A percentile compares a stretch with the other conserved stretches of the same genome.
phyloP scores from a whole-genome alignment of 2,113 vertebrate species.

The Centropristis striata region DNA sequence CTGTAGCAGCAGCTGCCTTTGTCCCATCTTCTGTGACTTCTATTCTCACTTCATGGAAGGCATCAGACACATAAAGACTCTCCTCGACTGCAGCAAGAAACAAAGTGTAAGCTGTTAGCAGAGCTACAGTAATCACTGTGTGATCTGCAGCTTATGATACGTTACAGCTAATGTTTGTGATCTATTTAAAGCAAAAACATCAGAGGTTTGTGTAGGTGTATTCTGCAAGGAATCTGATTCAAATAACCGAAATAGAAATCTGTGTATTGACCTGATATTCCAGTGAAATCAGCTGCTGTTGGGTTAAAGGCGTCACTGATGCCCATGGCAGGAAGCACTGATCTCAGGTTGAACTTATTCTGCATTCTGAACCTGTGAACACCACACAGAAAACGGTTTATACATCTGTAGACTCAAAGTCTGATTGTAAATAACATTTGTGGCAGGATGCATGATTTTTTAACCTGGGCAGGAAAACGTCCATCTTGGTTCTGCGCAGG shows the following conservation, averaged over 20 bases:
- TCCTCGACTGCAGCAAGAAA: constrained; percentile 81
- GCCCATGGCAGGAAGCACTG: constrained; percentile 87
- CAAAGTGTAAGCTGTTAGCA: not conserved
- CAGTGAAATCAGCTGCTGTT: constrained; percentile 89
- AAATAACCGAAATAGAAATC: not conserved
- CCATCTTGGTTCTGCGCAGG: constrained; percentile 89
- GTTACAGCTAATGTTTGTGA: not conserved
- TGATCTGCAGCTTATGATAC: not conserved
- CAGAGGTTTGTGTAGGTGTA: not conserved
- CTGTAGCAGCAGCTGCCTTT: constrained; percentile 89
- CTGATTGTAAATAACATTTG: not conserved
- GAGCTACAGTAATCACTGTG: not conserved
- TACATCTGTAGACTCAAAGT: not conserved
- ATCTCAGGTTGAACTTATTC: constrained; percentile 90
- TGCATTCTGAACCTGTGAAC: constrained; percentile 90
- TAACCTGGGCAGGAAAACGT: constrained; percentile 93
- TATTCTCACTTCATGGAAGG: constrained; percentile 90
- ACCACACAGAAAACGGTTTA: not conserved
- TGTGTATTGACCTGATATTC: constrained; percentile 89
- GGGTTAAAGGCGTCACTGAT: constrained; percentile 91
- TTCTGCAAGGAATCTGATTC: not conserved
- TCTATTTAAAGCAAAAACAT: not conserved
- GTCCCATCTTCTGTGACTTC: constrained; percentile 92
- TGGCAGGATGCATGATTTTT: rapidly evolving
- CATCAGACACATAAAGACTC: constrained; percentile 90